Conservation (phyloP, 2,888 invertebrate genomes). For the Poecilus cupreus region DNA sequence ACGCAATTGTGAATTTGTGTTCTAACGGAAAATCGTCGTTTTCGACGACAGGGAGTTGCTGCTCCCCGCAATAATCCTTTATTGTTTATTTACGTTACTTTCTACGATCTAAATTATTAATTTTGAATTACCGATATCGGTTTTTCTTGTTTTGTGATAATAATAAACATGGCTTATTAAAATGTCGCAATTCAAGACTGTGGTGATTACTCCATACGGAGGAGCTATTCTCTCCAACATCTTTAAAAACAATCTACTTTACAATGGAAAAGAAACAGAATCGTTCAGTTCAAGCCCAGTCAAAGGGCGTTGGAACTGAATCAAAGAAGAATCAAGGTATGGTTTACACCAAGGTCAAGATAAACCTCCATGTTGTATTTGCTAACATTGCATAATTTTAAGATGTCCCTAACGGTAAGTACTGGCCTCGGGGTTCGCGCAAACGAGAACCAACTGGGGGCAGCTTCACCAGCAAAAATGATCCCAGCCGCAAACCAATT, state of each 20-base stretch:
- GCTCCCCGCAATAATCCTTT: slow-evolving; percentile 76
- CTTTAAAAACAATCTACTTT: slow-evolving; percentile 74
- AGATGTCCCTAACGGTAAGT: slow-evolving; percentile 76
- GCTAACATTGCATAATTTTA: slow-evolving; percentile 53
- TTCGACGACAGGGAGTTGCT: slow-evolving; percentile 80
- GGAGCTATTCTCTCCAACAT: slow-evolving; percentile 77
- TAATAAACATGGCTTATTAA: slow-evolving; percentile 87
- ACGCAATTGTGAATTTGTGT: slow-evolving; percentile 76
- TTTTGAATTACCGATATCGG: slow-evolving; percentile 21
- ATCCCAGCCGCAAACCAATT: slow-evolving; percentile 82
- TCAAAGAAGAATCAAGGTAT: slow-evolving; percentile 84
- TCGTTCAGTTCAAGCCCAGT: slow-evolving; percentile 80
- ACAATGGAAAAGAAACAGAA: slow-evolving; percentile 87
- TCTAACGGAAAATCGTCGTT: slow-evolving; percentile 76
- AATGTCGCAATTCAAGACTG: slow-evolving; percentile 84
- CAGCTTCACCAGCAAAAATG: slow-evolving; percentile 75
- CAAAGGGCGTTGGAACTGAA: slow-evolving; percentile 84
- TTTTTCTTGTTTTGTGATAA: slow-evolving; percentile 76
- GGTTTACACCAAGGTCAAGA: slow-evolving; percentile 61
- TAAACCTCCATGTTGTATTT: slow-evolving; percentile 53
- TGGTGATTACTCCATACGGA: slow-evolving; percentile 84
- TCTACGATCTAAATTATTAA: slow-evolving; percentile 56
- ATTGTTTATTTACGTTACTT: slow-evolving; percentile 70
- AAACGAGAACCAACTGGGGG: slow-evolving; percentile 78
- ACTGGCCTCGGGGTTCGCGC: slow-evolving; percentile 79